Evolutionary conservation across 2,113 vertebrate genomes (phyloP).

Genomic region (Phyllostomus discolor): DNA sequence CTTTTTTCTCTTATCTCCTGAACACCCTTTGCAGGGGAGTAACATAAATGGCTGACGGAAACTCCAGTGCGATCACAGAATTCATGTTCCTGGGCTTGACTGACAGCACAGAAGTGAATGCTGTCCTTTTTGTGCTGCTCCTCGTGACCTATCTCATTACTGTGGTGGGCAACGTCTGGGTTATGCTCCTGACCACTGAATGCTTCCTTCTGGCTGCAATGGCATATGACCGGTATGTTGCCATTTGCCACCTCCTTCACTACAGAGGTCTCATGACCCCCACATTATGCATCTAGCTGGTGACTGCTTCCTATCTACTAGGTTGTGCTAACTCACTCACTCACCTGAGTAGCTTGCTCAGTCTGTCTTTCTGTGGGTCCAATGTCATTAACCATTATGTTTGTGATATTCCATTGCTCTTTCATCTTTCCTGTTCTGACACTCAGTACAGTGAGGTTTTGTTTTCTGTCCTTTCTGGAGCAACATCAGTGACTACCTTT

Average conservation of each 20-base stretch:
- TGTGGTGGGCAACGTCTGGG: constrained; percentile 23
- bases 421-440: constrained; percentile 31
- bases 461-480: neutral
- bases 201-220: constrained; percentile 58
- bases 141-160: constrained; percentile 43
- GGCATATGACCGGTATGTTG: constrained; percentile 52
- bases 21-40: neutral
- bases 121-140: neutral
- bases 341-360: neutral
- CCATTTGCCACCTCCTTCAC: neutral
- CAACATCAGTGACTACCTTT: too few species aligned
- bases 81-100: constrained; percentile 52
- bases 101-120: neutral
- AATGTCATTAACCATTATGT: neutral
- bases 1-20: neutral
- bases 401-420: too few species aligned
- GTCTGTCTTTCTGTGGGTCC: constrained; percentile 60
- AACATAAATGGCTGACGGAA: constrained; percentile 17
- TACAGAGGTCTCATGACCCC: too few species aligned
- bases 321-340: too few species aligned
- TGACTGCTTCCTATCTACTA: too few species aligned
- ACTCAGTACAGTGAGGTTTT: neutral
- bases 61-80: constrained; percentile 18
- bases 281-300: too few species aligned
- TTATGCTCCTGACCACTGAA: constrained; percentile 40